Conservation (phyloP, 2,888 invertebrate species). For the Nomada goodeniana region DNA sequence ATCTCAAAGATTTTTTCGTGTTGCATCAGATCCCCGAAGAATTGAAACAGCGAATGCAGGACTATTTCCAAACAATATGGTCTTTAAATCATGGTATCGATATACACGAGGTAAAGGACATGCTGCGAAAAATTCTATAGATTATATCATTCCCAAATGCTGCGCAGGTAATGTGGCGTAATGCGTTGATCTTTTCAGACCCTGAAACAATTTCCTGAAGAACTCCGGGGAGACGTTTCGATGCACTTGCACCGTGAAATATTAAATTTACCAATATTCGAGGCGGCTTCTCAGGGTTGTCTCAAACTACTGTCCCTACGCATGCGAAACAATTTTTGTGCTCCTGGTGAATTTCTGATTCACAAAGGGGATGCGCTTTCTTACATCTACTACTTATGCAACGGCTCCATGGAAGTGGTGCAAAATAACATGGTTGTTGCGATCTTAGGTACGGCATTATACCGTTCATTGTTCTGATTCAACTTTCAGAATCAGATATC, state of each 20-base stretch:
- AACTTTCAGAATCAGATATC: background rate
- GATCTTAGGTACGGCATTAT: conserved; percentile 90
- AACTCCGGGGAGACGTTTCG: conserved; percentile 96
- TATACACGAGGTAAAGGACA: conserved; percentile 93
- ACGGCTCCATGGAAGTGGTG: conserved; percentile 98
- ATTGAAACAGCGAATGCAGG: conserved; percentile 97
- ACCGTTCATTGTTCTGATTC: background rate
- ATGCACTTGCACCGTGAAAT: conserved; percentile 98
- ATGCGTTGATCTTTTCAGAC: conserved; percentile 87
- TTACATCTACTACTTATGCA: conserved; percentile 97
- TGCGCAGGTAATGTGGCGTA: background rate
- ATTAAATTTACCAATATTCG: conserved; percentile 96
- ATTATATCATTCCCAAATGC: too few species aligned
- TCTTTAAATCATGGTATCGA: conserved; percentile 98
- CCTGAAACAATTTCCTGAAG: conserved; percentile 97
- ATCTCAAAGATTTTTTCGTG: conserved; percentile 97
- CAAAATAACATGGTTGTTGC: conserved; percentile 98
- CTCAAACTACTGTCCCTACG: conserved; percentile 96
- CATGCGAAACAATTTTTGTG: conserved; percentile 97
- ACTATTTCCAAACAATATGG: conserved; percentile 99
- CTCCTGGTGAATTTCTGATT: conserved; percentile 97
- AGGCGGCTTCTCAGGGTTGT: conserved; percentile 97
- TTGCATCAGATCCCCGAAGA: conserved; percentile 98
- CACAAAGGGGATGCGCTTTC: conserved; percentile 97
- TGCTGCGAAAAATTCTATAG: background rate